These are phyloP conservation scores for Argyrosomus regius DNA, from an alignment of 2,797 vertebrate species.

Conservation along the genomic window DNA sequence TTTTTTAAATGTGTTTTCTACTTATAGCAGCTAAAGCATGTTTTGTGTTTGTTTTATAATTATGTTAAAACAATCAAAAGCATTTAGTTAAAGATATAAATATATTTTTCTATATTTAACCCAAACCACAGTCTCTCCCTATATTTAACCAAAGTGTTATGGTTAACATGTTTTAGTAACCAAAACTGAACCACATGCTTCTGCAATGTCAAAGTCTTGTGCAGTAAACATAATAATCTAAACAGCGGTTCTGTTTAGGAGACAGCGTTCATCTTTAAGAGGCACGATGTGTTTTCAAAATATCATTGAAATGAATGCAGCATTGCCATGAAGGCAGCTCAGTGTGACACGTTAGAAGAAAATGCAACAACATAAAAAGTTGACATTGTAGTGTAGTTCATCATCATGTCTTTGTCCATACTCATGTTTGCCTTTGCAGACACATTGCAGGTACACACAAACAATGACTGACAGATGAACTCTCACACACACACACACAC, in stretches of 20 bases:
- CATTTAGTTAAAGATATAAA: neutral
- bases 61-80: neutral
- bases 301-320: slow-evolving; percentile 1
- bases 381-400: neutral
- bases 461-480: slow-evolving; percentile 54
- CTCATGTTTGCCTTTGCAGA: neutral
- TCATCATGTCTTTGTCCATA: neutral
- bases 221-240: neutral
- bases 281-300: neutral
- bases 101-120: neutral
- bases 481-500: neutral
- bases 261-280: neutral
- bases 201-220: neutral
- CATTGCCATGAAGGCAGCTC: neutral
- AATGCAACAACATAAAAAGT: slow-evolving; percentile 2
- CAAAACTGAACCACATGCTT: neutral
- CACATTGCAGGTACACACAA: neutral
- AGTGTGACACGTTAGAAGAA: neutral
- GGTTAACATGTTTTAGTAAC: no score
- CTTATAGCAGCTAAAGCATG: neutral
- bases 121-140: neutral
- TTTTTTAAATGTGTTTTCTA: no score
- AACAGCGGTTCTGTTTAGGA: neutral
- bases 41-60: neutral
- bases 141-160: no score